These are phyloP conservation scores for Palythoa heliodiscus DNA, from an alignment of 92 coral and sea anemone species.

Conservation along the genomic window DNA sequence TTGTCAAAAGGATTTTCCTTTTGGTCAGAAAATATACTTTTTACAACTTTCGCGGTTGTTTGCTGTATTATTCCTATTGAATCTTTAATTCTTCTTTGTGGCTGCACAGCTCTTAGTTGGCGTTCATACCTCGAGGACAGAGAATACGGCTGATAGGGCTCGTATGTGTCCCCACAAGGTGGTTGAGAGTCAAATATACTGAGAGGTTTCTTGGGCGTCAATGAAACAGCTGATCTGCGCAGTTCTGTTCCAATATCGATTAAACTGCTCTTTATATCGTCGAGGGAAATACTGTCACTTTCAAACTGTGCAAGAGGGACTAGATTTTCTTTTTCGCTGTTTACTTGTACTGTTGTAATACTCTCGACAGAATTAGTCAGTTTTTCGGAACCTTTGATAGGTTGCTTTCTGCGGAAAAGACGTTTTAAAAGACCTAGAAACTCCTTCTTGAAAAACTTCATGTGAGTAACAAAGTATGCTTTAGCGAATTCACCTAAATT, in stretches of 20 bases:
- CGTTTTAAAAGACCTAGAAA: neutral
- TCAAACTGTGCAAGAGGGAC: neutral
- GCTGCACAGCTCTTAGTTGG: neutral
- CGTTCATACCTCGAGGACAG: neutral
- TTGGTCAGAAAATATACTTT: neutral
- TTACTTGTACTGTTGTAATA: neutral
- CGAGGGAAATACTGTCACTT: neutral
- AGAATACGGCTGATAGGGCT: constrained; percentile 17
- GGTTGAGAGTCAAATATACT: constrained; percentile 22
- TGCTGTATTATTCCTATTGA: neutral
- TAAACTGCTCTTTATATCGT: constrained; percentile 28
- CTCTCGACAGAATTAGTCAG: neutral
- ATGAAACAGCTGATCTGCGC: constrained; percentile 1
- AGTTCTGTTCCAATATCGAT: constrained; percentile 20
- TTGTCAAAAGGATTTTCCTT: neutral
- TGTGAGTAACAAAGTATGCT: constrained; percentile 38
- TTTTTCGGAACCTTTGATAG: neutral
- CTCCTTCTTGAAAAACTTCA: neutral
- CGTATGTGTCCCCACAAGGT: neutral
- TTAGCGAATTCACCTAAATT: constrained; percentile 68
- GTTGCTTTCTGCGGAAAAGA: neutral
- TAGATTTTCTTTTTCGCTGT: neutral
- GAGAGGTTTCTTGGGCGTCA: neutral
- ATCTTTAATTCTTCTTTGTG: neutral
- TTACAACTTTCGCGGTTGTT: neutral